Base-by-base conservation (phyloP, 2,888 invertebrate genomes). In the Stegophylla sp. region DNA sequence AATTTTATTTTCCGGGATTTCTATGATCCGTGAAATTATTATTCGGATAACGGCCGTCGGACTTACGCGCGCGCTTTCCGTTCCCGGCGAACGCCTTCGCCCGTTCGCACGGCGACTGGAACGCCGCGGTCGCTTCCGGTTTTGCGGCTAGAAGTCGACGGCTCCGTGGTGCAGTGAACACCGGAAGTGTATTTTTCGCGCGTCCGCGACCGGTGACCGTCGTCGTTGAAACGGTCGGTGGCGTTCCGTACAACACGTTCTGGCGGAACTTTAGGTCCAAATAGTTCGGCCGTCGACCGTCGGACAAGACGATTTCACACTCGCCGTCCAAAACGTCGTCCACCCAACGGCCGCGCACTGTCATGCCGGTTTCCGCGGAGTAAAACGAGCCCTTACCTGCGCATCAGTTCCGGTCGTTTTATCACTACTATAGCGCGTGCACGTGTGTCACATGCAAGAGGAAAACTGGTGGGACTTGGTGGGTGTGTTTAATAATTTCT, bases 311-410 rank as follows among this genome's bases (percentile, higher is more conserved):
- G 23, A 79, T 79, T 20, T 79, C 61, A 2, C 69, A 67, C 41
- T 69, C 69, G 7, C 79, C 79, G 23, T 71, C n/a, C 48, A 79
- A 26, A 20, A 12, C 61, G 48, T 69, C 79, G 23, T 79, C 51
- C 34, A 5, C 13, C 79, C 79, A 79, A 10, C 28, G 34, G 3
- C 79, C 69, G 48, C 26, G 48, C 2, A 79, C n/a, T 5, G 34
- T 79, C 20, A 20, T 9, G 2, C 61, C 69, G 23, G 59, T 69
- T 5, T 61, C n/a, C 12, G 61, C 43, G 23, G 67, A 69, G 69
- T 41, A 79, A n/a, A 53, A 75, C 15, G 48, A 20, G 17, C 79
- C 79, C 10, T 3, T 1, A 48, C 79, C 79, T 79, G 34, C n/a
- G 15, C 56, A 20, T 5, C 34, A 34, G 7, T 20, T 10, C 56